These are phyloP conservation scores for Sebastolobus alascanus DNA, from an alignment of 2,797 vertebrate genomes.

Conservation along the genomic window DNA sequence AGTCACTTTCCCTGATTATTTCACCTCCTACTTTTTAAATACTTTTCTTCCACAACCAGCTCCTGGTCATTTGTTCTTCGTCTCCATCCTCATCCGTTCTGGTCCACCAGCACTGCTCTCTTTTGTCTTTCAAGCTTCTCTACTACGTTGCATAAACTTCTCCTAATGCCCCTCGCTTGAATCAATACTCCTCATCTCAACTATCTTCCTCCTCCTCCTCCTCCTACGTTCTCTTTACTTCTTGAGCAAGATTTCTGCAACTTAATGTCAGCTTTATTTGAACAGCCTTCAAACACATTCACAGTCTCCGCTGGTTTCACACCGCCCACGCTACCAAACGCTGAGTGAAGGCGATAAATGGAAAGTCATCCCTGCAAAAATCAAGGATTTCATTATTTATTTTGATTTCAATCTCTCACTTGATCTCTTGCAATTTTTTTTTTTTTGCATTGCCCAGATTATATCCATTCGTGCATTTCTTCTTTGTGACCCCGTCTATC, in stretches of 20 bases:
- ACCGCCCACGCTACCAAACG: conserved; percentile 36
- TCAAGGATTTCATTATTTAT: conserved; percentile 32
- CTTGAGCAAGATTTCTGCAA: conserved; percentile 32
- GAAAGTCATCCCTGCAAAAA: conserved; percentile 32
- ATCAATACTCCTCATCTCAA: conserved; percentile 13
- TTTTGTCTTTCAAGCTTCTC: conserved; percentile 6
- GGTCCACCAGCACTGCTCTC: neutral
- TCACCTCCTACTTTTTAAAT: neutral
- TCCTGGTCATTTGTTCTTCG: conserved; percentile 1
- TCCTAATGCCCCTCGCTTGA: conserved; percentile 2
- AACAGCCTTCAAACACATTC: conserved; percentile 26
- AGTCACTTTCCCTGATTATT: conserved; percentile 52
- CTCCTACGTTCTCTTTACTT: conserved; percentile 16
- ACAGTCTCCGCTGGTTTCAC: conserved; percentile 39
- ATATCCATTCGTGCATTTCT: neutral
- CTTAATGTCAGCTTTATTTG: conserved; percentile 43
- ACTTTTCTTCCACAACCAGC: neutral
- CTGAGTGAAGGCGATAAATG: conserved; percentile 48
- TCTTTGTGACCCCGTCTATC: neutral
- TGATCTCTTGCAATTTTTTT: conserved; percentile 15
- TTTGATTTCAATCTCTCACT: neutral
- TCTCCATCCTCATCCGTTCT: conserved; percentile 8
- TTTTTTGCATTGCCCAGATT: neutral
- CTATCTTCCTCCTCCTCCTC: neutral
- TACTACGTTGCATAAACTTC: conserved; percentile 13